Conservation (phyloP, 2,888 invertebrate species). For the Ecliptopera silaceata region DNA sequence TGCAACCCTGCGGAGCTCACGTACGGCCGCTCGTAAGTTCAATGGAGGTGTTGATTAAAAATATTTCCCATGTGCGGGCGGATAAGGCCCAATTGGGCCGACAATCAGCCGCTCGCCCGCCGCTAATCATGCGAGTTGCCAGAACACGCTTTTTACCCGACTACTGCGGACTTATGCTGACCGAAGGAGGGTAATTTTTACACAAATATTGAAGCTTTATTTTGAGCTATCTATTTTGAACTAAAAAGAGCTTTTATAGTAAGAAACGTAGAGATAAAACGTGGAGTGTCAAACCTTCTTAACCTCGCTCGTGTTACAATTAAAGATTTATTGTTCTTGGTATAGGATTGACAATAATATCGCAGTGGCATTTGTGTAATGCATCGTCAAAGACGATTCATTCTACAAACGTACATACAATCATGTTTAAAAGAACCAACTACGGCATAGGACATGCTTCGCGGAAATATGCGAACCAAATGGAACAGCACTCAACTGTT, state of each 20-base stretch:
- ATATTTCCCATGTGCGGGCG: slow-evolving; percentile 84
- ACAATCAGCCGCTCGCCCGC: slow-evolving; percentile 75
- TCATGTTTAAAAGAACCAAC: background rate
- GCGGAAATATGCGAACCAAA: slow-evolving; percentile 27
- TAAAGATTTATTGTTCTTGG: too few species aligned
- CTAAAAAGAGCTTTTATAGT: too few species aligned
- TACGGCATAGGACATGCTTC: slow-evolving; percentile 15
- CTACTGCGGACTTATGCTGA: background rate
- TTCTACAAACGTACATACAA: background rate
- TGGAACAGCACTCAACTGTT: slow-evolving; percentile 17
- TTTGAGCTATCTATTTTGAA: too few species aligned
- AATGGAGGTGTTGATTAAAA: slow-evolving; percentile 85
- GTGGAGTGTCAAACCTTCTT: too few species aligned
- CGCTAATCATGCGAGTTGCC: slow-evolving; percentile 73
- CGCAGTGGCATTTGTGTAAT: background rate
- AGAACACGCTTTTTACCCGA: slow-evolving; percentile 32
- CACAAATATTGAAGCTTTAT: background rate
- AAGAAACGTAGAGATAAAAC: too few species aligned
- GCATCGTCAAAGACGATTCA: background rate
- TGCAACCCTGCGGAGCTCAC: slow-evolving; percentile 76
- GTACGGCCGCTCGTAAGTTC: slow-evolving; percentile 83
- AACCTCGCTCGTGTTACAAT: too few species aligned
- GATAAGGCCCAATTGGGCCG: slow-evolving; percentile 83
- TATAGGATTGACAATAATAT: too few species aligned
- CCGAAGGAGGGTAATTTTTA: background rate